A percentile compares a stretch with the other conserved stretches of the same genome.
These are phyloP conservation scores for Cinclus mexicanus DNA, from an alignment of 2,113 vertebrate species.

Conservation along the genomic window DNA sequence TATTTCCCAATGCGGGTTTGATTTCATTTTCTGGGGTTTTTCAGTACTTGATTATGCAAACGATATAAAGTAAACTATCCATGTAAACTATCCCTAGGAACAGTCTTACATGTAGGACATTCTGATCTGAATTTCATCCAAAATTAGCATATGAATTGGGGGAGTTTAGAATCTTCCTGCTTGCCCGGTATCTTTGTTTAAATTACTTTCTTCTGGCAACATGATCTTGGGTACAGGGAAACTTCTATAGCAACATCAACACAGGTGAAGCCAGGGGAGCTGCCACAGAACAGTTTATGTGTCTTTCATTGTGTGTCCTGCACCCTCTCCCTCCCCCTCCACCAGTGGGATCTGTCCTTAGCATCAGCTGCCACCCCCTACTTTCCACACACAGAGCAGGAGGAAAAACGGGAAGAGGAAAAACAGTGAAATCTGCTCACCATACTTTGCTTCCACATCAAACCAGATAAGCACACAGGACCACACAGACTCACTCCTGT, in stretches of 20 bases:
- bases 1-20: not conserved
- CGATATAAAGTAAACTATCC: not conserved
- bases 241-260: accelerated
- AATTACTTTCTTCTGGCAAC: not conserved
- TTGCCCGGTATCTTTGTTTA: not conserved
- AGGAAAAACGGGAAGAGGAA: not conserved
- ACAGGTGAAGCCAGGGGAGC: not conserved
- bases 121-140: not conserved
- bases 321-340: no score
- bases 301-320: not conserved
- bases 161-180: not conserved
- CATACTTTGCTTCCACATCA: accelerated
- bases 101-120: accelerated
- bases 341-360: not conserved
- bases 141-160: accelerated
- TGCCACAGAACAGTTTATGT: accelerated
- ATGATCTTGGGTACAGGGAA: accelerated
- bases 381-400: not conserved
- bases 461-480: accelerated
- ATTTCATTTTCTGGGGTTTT: not conserved
- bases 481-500: accelerated
- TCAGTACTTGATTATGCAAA: not conserved
- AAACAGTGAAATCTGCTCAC: not conserved
- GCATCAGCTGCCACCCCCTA: accelerated
- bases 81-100: not conserved